Conservation (phyloP, 2,797 vertebrate genomes). For the Oreortyx pictus region DNA sequence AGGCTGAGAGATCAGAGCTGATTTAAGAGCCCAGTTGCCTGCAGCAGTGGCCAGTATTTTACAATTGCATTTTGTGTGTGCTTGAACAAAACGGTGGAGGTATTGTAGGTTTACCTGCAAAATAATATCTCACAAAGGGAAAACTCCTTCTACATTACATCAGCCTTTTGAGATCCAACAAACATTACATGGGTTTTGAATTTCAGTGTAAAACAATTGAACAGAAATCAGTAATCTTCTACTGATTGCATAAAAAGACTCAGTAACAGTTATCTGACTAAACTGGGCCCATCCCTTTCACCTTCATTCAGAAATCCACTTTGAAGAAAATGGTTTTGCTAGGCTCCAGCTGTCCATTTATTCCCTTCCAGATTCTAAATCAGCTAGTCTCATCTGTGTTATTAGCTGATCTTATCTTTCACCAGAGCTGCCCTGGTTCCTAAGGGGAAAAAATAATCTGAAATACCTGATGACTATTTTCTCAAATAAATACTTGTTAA, state of each 20-base stretch:
- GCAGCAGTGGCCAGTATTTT: neutral
- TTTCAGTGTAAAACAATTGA: neutral
- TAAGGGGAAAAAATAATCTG: neutral
- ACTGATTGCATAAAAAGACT: neutral
- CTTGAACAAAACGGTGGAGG: neutral
- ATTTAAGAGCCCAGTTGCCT: neutral
- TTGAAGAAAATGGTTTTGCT: neutral
- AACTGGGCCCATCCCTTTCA: accelerated
- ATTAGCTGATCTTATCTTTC: neutral
- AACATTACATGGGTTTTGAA: neutral
- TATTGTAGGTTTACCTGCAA: neutral
- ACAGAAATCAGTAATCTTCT: neutral
- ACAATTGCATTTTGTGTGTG: neutral
- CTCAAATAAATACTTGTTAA: neutral
- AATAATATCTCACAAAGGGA: neutral
- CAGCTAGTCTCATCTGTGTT: neutral
- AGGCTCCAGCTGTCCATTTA: neutral
- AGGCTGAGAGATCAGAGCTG: neutral
- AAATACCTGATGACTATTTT: neutral
- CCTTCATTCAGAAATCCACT: neutral
- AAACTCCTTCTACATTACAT: neutral
- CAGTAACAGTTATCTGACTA: neutral
- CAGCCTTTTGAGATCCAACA: neutral
- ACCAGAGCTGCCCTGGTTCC: neutral
- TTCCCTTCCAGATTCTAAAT: neutral